Conservation (phyloP, 2,888 invertebrate genomes). For the Tanaodytes sp. region DNA sequence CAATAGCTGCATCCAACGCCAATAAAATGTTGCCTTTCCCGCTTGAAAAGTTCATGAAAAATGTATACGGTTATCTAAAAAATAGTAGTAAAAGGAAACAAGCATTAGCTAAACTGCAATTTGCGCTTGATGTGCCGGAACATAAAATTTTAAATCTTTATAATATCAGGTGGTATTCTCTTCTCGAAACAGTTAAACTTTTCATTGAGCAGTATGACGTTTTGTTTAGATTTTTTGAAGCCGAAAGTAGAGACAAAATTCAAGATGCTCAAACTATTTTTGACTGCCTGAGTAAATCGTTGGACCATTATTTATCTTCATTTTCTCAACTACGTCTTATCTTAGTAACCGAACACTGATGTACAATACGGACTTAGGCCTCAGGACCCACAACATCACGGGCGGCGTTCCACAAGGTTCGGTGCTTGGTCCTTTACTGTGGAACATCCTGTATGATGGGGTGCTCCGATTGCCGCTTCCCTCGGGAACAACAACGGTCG, state of each 20-base stretch:
- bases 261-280: slow-evolving; percentile 1
- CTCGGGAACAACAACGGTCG: too few species aligned
- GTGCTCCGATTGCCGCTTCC: too few species aligned
- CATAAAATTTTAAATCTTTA: slow-evolving; percentile 57
- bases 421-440: too few species aligned
- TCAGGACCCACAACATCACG: too few species aligned
- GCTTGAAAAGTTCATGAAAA: neutral
- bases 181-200: slow-evolving; percentile 43
- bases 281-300: neutral
- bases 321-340: slow-evolving; percentile 42
- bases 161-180: slow-evolving; percentile 16
- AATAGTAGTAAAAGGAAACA: neutral
- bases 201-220: slow-evolving; percentile 55
- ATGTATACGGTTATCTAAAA: neutral
- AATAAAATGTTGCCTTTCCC: neutral
- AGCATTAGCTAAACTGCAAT: neutral
- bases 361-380: too few species aligned
- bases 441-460: too few species aligned
- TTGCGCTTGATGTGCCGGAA: slow-evolving; percentile 51
- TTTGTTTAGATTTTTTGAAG: slow-evolving; percentile 51
- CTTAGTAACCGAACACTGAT: slow-evolving; percentile 38
- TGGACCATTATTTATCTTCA: slow-evolving; percentile 37
- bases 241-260: neutral
- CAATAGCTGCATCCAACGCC: neutral
- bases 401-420: too few species aligned